Conservation (phyloP, 2,113 vertebrate genomes). For the Vulpes lagopus region DNA sequence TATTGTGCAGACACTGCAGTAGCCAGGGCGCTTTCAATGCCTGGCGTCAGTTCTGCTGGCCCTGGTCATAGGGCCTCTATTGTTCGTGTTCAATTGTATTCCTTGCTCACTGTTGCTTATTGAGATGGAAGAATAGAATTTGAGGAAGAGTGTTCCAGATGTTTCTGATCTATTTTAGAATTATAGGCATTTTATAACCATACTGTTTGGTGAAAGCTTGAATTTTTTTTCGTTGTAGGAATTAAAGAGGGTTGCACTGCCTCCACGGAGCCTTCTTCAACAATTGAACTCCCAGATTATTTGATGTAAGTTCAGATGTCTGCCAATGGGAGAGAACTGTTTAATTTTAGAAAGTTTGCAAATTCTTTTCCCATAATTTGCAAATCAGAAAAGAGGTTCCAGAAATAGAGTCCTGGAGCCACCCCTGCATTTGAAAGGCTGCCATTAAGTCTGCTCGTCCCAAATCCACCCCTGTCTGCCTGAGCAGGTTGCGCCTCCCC, state of each 20-base stretch:
- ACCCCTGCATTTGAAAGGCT: constrained; percentile 70
- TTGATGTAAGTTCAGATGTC: constrained; percentile 89
- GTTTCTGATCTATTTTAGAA: constrained; percentile 67
- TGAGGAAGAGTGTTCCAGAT: constrained; percentile 68
- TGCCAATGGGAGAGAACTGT: constrained; percentile 15
- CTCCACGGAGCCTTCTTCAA: constrained; percentile 88
- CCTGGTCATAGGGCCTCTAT: constrained; percentile 51
- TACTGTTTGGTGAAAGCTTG: constrained; percentile 48
- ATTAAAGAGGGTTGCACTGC: constrained; percentile 86
- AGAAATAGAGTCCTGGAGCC: constrained; percentile 66
- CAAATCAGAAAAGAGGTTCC: constrained; percentile 68
- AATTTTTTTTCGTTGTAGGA: constrained; percentile 84
- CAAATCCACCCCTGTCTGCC: neutral
- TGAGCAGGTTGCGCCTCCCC: constrained; percentile 25
- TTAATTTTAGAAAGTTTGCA: constrained; percentile 74
- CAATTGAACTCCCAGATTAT: constrained; percentile 91
- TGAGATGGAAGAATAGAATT: constrained; percentile 71
- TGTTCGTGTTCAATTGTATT: constrained; percentile 71
- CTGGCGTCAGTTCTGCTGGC: constrained; percentile 46
- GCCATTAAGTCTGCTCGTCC: constrained; percentile 22
- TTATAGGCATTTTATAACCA: constrained; percentile 68
- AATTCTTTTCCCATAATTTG: constrained; percentile 71
- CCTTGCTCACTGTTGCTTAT: constrained; percentile 68
- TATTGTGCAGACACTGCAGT: constrained; percentile 76
- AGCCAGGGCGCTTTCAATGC: constrained; percentile 59